Evolutionary conservation across 2,113 vertebrate species (phyloP).

Genomic region (Camelus dromedarius): DNA sequence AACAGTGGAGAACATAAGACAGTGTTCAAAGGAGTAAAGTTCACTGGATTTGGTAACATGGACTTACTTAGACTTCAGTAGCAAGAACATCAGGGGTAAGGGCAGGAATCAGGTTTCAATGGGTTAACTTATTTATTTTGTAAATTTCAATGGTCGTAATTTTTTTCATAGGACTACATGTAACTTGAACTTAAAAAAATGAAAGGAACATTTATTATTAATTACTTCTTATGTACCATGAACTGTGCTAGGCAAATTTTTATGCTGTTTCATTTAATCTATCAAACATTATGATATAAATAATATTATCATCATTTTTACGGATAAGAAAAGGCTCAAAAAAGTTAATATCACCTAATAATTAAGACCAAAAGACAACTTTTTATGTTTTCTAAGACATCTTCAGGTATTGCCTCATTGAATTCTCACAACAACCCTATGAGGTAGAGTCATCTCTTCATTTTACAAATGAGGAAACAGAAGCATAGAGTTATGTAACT

Average conservation of each 20-base stretch:
- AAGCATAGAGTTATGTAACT: background rate
- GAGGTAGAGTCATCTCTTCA: background rate
- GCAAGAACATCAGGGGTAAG: background rate
- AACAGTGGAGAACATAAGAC: background rate
- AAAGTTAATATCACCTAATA: constrained; percentile 15
- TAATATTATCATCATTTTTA: constrained; percentile 1
- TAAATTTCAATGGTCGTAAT: constrained; percentile 38
- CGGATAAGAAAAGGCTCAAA: constrained; percentile 30
- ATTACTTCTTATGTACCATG: background rate
- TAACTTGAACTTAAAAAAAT: background rate
- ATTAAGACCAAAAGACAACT: background rate
- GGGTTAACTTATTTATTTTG: background rate
- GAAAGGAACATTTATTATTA: background rate
- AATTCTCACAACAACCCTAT: background rate
- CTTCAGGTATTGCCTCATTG: constrained; percentile 32
- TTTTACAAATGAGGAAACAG: constrained; percentile 11
- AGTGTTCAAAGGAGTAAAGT: constrained; percentile 16
- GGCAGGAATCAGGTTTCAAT: background rate
- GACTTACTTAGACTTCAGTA: constrained; percentile 25
- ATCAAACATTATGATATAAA: constrained; percentile 44
- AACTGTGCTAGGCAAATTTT: background rate
- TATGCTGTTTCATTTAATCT: constrained; percentile 10
- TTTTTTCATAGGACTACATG: background rate
- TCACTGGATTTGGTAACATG: background rate
- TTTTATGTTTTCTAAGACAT: background rate